Conservation (phyloP, 2,797 vertebrate genomes). For the Syngnathus rostellatus region DNA sequence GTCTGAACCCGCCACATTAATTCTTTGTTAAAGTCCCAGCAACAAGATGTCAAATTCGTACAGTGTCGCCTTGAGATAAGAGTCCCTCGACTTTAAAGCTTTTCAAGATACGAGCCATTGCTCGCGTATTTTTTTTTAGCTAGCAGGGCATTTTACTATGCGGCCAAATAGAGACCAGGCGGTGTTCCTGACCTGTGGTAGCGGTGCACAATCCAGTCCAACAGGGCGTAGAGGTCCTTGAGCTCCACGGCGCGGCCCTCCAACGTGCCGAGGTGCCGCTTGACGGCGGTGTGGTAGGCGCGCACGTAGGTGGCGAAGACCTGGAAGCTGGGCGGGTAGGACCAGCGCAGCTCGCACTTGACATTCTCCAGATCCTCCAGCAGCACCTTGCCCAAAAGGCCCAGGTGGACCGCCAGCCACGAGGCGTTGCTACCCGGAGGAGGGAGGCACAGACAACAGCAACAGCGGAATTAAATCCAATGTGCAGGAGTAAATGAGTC, state of each 20-base stretch:
- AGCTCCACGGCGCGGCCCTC: constrained; percentile 41
- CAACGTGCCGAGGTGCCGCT: constrained; percentile 71
- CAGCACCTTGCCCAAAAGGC: constrained; percentile 65
- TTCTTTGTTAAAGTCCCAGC: too few species aligned
- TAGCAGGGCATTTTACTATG: too few species aligned
- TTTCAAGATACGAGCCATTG: too few species aligned
- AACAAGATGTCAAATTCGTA: too few species aligned
- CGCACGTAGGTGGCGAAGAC: constrained; percentile 76
- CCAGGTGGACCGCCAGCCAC: constrained; percentile 72
- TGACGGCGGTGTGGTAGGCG: constrained; percentile 71
- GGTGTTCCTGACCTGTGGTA: constrained; percentile 72
- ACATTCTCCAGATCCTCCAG: constrained; percentile 72
- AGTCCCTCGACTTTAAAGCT: too few species aligned
- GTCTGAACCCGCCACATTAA: too few species aligned
- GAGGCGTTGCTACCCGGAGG: constrained; percentile 11
- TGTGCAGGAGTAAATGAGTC: too few species aligned
- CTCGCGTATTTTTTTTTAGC: too few species aligned
- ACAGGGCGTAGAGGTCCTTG: constrained; percentile 69
- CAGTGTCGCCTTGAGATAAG: too few species aligned
- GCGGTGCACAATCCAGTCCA: constrained; percentile 77
- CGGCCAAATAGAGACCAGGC: background rate
- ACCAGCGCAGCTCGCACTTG: constrained; percentile 63
- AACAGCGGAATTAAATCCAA: too few species aligned
- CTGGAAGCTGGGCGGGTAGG: constrained; percentile 75
- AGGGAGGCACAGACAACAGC: background rate